Evolutionary conservation across 30 jellyfish, hydroid and myxozoan genomes (phyloP).

Genomic region (Catostylus mosaicus): DNA sequence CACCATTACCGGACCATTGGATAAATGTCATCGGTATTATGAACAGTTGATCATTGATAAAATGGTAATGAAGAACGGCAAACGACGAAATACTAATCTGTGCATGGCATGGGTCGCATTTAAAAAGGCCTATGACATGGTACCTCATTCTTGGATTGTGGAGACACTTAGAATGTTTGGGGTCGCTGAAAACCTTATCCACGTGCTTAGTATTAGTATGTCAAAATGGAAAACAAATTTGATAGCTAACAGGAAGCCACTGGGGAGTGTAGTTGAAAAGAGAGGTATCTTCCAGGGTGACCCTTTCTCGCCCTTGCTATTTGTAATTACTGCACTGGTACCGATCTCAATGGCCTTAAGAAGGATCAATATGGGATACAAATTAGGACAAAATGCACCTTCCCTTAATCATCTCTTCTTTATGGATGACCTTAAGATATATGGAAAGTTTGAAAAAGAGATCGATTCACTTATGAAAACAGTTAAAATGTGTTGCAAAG

Average conservation of each 20-base stretch:
- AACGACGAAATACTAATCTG: not conserved
- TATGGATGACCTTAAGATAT: conserved; percentile 29
- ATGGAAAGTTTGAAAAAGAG: conserved; percentile 18
- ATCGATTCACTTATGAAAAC: too few relatives aligned
- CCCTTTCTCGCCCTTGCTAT: conserved; percentile 20
- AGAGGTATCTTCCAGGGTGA: conserved; percentile 32
- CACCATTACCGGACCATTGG: too few relatives aligned
- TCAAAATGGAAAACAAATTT: not conserved
- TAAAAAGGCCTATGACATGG: not conserved
- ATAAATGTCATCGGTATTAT: too few relatives aligned
- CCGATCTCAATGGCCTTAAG: conserved; percentile 5
- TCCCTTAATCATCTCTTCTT: conserved; percentile 22
- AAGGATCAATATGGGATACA: conserved; percentile 28
- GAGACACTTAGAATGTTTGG: not conserved
- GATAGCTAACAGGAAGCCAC: not conserved
- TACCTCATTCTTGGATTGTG: not conserved
- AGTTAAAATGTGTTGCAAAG: too few relatives aligned
- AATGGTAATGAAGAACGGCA: not conserved
- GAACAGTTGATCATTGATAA: not conserved
- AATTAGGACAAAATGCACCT: not conserved
- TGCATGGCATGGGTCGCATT: not conserved
- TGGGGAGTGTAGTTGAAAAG: not conserved
- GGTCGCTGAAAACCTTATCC: conserved; percentile 11
- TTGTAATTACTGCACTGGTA: conserved; percentile 4
- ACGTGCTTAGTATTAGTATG: not conserved